These are phyloP conservation scores for Melinaea menophilus DNA, from an alignment of 2,888 invertebrate species.

Conservation along the genomic window DNA sequence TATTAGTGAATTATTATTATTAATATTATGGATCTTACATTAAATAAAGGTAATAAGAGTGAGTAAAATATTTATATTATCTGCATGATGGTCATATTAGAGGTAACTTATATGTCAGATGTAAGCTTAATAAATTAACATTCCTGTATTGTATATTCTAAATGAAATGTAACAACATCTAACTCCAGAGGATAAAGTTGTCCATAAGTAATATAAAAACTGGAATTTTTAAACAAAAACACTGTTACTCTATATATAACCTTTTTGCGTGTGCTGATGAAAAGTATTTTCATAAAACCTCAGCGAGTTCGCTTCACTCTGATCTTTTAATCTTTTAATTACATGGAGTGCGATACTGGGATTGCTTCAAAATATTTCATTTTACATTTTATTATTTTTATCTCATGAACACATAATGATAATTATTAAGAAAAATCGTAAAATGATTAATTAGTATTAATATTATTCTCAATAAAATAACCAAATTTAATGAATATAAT, in stretches of 20 bases:
- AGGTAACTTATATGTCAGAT: no score
- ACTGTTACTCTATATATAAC: background rate
- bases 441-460: background rate
- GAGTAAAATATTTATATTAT: background rate
- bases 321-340: no score
- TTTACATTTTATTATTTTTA: no score
- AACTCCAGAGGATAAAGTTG: no score
- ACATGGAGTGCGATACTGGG: no score
- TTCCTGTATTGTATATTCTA: no score
- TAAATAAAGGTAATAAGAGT: background rate
- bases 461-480: background rate
- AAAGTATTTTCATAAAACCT: background rate
- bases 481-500: background rate
- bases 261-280: background rate
- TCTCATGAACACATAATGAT: no score
- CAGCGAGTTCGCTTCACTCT: background rate
- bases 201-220: no score
- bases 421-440: background rate
- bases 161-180: no score
- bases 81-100: background rate
- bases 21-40: background rate
- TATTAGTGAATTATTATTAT: background rate
- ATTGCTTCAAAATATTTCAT: no score
- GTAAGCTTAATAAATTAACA: no score
- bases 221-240: background rate